Base-by-base conservation (phyloP, 2,888 invertebrate genomes). In the Theodoxus fluviatilis region DNA sequence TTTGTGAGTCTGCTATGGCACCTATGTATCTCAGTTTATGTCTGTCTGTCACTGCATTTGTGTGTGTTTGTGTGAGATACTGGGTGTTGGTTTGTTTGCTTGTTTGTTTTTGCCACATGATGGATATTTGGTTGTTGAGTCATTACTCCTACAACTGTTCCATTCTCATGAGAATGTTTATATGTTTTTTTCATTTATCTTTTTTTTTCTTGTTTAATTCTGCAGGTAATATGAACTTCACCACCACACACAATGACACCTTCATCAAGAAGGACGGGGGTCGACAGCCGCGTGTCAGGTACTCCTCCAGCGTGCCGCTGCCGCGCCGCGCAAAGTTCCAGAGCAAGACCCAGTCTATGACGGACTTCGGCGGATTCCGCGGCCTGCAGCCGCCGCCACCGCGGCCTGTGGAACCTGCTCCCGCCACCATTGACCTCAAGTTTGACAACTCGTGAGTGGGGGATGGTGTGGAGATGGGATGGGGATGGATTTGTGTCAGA, bases 381-480 rank as follows among this genome's bases (percentile, higher is more conserved):
- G 75, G 76, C 6, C 70, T 74, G 1, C 81, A 81, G 70, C 83
- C 83, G 2, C 67, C 71, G 33, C 82, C 82, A 2, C 79, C 83
- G 7, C 69, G 71, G 33, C 74, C 81, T 4, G 79, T 80, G 1
- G 77, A 79, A 18, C 86, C 86, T 4, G 81, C 84, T 0, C 81
- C 79, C 1, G 75, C 81, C 9, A 84, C 83, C 6, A 79, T 86
- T 3, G 81, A 84, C 57, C 73, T 85, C 3, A 81, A 78, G 70
- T 85, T 82, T 76, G 79, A 85, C 64, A 81, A 84, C 74, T 80
- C 70, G 85, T 84, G 75, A 74, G 81, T 74, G 52, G n/a, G 2
- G 4, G 7, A 22, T 12, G n/a, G 22, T 49, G 69, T n/a, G 28
- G 25, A 15, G 35, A 6, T 31, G 49, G 12, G 33, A 18, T 12